Conservation (phyloP, 2,797 vertebrate genomes). For the Microhierax caerulescens region DNA sequence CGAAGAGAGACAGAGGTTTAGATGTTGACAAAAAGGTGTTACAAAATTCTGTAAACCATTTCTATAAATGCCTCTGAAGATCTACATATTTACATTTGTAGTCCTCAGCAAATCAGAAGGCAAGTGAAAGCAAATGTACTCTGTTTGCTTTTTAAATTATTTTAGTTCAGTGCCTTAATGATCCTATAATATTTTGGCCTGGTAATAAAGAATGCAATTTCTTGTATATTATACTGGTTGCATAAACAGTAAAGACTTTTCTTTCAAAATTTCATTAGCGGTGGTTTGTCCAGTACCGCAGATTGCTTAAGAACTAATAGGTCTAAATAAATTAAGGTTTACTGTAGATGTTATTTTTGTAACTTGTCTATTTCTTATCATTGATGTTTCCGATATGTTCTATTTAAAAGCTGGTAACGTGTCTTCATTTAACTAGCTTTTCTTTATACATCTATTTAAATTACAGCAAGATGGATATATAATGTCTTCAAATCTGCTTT, state of each 20-base stretch:
- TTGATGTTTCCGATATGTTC: slow-evolving; percentile 14
- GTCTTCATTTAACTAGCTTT: slow-evolving; percentile 18
- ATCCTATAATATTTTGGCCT: not conserved
- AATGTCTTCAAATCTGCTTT: slow-evolving; percentile 13
- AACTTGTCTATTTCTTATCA: not conserved
- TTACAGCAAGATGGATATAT: not conserved
- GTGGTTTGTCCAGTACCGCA: slow-evolving; percentile 24
- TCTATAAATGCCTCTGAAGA: not conserved
- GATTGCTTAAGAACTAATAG: slow-evolving; percentile 26
- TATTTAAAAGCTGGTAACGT: slow-evolving; percentile 54
- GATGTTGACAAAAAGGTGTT: not conserved
- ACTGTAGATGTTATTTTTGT: not conserved
- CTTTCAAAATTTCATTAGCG: slow-evolving; percentile 44
- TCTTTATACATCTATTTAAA: slow-evolving; percentile 41
- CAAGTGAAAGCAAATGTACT: not conserved
- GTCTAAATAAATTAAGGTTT: slow-evolving; percentile 44
- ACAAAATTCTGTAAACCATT: not conserved
- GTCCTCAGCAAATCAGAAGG: not conserved
- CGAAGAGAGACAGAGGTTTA: not conserved
- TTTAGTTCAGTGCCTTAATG: not conserved
- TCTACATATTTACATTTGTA: not conserved
- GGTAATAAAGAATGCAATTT: slow-evolving; percentile 21
- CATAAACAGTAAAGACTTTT: not conserved
- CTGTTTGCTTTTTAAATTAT: not conserved
- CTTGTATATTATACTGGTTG: slow-evolving; percentile 10